Percentiles rank a stretch among this genome's conserved stretches.
Evolutionary conservation across 2,888 invertebrate genomes (phyloP).

Genomic region (Leucoma salicis): DNA sequence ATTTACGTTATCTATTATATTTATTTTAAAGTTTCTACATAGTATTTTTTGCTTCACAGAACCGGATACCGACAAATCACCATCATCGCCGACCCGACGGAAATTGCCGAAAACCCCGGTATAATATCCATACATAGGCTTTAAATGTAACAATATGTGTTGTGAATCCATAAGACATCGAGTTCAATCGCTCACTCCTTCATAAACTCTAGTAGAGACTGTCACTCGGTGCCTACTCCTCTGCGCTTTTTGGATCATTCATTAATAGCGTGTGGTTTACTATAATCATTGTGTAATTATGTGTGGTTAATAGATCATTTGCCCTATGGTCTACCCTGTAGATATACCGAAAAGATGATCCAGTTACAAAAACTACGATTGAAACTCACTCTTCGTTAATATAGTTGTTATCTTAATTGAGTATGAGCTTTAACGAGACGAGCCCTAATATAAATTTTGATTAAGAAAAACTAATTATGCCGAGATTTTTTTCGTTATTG

Average conservation of each 20-base stretch:
- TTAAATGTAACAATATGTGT: slow-evolving; percentile 81
- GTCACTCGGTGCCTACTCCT: slow-evolving; percentile 79
- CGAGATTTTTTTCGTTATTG: too few species aligned
- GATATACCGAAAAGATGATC: slow-evolving; percentile 41
- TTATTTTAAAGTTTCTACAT: neutral
- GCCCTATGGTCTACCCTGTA: neutral
- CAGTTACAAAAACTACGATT: slow-evolving; percentile 41
- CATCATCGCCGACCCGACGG: slow-evolving; percentile 94
- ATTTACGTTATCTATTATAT: neutral
- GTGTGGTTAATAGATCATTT: slow-evolving; percentile 54
- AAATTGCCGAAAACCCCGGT: slow-evolving; percentile 98
- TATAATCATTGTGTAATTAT: slow-evolving; percentile 44
- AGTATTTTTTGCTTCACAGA: slow-evolving; percentile 80
- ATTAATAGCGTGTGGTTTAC: slow-evolving; percentile 49
- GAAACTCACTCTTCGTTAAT: slow-evolving; percentile 35
- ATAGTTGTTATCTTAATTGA: slow-evolving; percentile 37
- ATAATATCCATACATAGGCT: slow-evolving; percentile 87
- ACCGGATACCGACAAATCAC: slow-evolving; percentile 92
- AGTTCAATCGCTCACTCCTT: slow-evolving; percentile 59
- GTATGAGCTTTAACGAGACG: slow-evolving; percentile 36
- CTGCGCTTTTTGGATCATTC: slow-evolving; percentile 68
- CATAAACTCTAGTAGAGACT: slow-evolving; percentile 75
- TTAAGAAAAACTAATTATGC: too few species aligned
- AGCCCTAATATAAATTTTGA: slow-evolving; percentile 27
- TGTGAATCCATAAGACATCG: slow-evolving; percentile 79